A percentile compares a stretch with the other conserved stretches of the same genome.
Conservation (phyloP, 2,113 vertebrate species). For the Ammodytes dubius region DNA sequence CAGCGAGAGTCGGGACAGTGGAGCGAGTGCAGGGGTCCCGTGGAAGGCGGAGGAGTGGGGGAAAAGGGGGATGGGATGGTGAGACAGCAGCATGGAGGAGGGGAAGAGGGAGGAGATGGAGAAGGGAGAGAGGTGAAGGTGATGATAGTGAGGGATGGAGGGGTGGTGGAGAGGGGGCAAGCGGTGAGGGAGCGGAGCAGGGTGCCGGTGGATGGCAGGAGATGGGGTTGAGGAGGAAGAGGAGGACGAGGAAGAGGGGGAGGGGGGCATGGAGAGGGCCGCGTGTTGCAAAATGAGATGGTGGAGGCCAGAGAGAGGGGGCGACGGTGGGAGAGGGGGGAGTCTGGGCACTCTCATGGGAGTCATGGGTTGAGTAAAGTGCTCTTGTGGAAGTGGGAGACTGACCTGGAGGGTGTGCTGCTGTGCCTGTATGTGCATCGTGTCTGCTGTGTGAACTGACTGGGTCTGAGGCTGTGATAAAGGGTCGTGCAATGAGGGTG, state of each 20-base stretch:
- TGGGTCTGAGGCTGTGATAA: constrained; percentile 73
- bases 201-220: constrained; percentile 83
- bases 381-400: constrained; percentile 58
- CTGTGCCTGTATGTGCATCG: constrained; percentile 59
- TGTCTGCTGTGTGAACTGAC: constrained; percentile 71
- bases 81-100: constrained; percentile 87
- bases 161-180: constrained; percentile 72
- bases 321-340: constrained; percentile 54
- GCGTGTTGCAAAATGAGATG: constrained; percentile 90
- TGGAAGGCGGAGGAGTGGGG: constrained; percentile 81
- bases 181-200: constrained; percentile 77
- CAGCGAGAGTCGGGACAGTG: constrained; percentile 83
- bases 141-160: constrained; percentile 64
- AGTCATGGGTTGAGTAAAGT: constrained; percentile 58
- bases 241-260: constrained; percentile 73
- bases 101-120: constrained; percentile 88
- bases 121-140: constrained; percentile 83
- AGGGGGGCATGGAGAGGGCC: constrained; percentile 82
- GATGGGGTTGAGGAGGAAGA: constrained; percentile 78
- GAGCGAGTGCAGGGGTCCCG: constrained; percentile 70
- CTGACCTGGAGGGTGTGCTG: constrained; percentile 52
- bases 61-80: constrained; percentile 82
- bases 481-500: constrained; percentile 39
- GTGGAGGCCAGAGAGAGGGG: constrained; percentile 87
- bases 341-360: constrained; percentile 50